A percentile compares a stretch with the other conserved stretches of the same genome.
Evolutionary conservation across 2,113 vertebrate genomes (phyloP).

Genomic region (Suricata suricatta): DNA sequence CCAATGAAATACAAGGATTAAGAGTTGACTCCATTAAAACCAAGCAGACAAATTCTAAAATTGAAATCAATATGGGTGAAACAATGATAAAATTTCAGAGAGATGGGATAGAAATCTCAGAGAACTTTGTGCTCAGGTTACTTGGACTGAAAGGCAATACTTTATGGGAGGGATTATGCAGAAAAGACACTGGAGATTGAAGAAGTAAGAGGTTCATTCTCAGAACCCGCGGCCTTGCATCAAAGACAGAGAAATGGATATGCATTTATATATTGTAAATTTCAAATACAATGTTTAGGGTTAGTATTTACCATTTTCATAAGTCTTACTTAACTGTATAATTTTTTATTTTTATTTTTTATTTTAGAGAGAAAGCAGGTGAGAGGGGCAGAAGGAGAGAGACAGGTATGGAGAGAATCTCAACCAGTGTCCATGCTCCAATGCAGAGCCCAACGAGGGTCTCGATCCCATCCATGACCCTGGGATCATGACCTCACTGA

Average conservation of each 20-base stretch:
- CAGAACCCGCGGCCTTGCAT: not conserved
- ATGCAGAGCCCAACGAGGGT: too few relatives aligned
- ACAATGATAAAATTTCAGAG: not conserved
- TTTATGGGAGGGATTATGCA: not conserved
- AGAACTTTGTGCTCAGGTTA: not conserved
- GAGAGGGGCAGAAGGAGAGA: too few relatives aligned
- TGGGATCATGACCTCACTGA: too few relatives aligned
- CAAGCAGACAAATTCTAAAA: conserved; percentile 9
- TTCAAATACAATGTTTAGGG: not conserved
- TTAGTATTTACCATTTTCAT: conserved; percentile 10
- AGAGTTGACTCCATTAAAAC: not conserved
- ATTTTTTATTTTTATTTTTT: not conserved
- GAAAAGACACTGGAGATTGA: not conserved
- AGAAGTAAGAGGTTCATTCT: not conserved
- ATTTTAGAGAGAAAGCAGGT: too few relatives aligned
- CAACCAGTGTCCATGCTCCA: too few relatives aligned
- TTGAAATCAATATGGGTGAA: not conserved
- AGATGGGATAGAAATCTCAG: not conserved
- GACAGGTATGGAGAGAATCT: too few relatives aligned
- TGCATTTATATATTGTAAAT: not conserved
- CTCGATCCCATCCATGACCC: too few relatives aligned
- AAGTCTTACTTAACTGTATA: not conserved
- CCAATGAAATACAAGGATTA: conserved; percentile 40
- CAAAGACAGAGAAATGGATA: not conserved
- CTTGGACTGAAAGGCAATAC: not conserved